Conservation (phyloP, 2,888 invertebrate species). For the Drosophila mimica region DNA sequence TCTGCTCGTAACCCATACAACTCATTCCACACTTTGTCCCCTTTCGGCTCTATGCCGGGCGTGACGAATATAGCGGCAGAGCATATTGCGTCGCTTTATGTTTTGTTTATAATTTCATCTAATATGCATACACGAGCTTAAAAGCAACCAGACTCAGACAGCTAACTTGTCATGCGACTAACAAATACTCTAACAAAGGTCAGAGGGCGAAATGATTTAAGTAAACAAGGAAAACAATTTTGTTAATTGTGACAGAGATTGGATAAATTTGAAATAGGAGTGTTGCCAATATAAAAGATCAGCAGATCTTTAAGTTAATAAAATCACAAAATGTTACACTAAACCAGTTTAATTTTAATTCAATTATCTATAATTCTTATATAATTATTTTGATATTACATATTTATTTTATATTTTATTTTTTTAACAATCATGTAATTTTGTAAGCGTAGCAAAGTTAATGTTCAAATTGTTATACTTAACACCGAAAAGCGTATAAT, state of each 20-base stretch:
- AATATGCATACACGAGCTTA: constrained; percentile 68
- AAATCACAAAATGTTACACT: too few species aligned
- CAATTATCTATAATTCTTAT: too few species aligned
- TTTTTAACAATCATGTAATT: neutral
- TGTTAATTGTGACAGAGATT: neutral
- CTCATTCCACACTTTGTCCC: constrained; percentile 27
- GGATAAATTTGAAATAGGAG: neutral
- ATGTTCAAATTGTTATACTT: neutral
- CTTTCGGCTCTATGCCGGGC: constrained; percentile 49
- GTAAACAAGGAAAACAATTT: neutral
- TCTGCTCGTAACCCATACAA: neutral
- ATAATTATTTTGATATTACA: too few species aligned
- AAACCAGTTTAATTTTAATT: too few species aligned
- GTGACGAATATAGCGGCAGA: constrained; percentile 70
- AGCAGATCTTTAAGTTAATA: too few species aligned
- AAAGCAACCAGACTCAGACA: constrained; percentile 7
- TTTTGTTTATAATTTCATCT: constrained; percentile 81
- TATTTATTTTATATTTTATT: too few species aligned
- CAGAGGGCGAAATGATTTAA: neutral
- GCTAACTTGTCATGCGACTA: neutral
- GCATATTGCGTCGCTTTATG: constrained; percentile 70
- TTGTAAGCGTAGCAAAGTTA: neutral
- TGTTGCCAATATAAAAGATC: neutral
- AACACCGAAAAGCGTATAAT: constrained; percentile 10
- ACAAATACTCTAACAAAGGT: constrained; percentile 5